Base-by-base conservation (phyloP, 2,797 vertebrate genomes). In the Cossypha caffra region DNA sequence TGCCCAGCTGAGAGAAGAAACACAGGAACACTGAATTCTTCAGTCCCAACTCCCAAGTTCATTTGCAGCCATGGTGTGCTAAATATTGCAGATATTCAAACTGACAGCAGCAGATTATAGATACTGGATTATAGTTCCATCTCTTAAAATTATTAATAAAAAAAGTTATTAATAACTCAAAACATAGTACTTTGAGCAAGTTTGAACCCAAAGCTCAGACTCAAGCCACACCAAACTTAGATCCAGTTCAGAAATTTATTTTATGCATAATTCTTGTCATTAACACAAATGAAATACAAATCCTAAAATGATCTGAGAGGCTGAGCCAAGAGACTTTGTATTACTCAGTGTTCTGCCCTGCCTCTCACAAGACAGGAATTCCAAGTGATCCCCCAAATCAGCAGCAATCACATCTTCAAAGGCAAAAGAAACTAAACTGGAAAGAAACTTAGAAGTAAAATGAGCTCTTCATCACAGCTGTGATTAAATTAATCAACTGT, bases 381-480 rank as follows among this genome's bases (percentile, higher is more conserved):
- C 42, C 42, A 81, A 72, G 42, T 16, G 62, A 73, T 68, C 16
- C 35, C 37, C 38, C 55, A 75, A 81, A 89, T 79, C 66, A 86
- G 73, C 74, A 90, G 79, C 66, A 66, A 84, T 26, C 11, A 1
- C 51, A 86, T 92, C 77, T 92, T 89, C 88, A 95, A 84, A 90
- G 52, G 80, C 66, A 87, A 58, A 74, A 24, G 51, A 76, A 94
- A 69, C 83, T 72, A 57, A 96, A 93, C 73, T 75, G 42, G 58
- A 63, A 92, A 85, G n/a, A 86, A 72, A 83, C n/a, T 43, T 19
- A 90, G 57, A 69, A 58, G 55, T 67, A 51, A 94, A 94, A 95
- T 18, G 31, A 92, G 84, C 63, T 90, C 77, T 62, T 86, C 77
- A 69, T 38, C 57, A 77, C 47, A 95, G 80, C 69, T 81, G 66